A percentile compares a stretch with the other conserved stretches of the same genome.
Conservation (phyloP, 2,797 vertebrate genomes). For the Champsocephalus gunnari region DNA sequence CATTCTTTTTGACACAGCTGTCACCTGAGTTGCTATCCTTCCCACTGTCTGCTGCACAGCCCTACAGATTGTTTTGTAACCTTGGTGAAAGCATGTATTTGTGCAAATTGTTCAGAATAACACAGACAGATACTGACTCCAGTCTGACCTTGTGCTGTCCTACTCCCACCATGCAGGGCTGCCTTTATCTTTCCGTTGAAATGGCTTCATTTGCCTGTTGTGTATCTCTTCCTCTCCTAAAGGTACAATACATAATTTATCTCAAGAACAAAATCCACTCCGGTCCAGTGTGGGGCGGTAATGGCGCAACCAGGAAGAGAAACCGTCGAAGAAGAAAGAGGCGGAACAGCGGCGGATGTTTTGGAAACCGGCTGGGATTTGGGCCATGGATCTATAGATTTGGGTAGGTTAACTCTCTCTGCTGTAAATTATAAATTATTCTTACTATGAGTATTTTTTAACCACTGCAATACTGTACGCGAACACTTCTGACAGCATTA, state of each 20-base stretch:
- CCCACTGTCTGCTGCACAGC: not conserved
- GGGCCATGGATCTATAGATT: no score
- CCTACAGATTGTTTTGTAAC: not conserved
- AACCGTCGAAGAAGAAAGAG: slow-evolving; percentile 41
- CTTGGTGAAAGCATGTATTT: not conserved
- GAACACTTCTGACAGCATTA: not conserved
- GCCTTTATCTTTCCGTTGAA: not conserved
- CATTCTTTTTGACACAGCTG: no score
- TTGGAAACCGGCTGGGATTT: not conserved
- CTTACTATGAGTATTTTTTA: not conserved
- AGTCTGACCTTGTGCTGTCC: not conserved
- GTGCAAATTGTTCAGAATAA: not conserved
- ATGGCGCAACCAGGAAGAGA: not conserved
- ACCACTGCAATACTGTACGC: no score
- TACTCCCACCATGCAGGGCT: not conserved
- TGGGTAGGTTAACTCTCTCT: not conserved
- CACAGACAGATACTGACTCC: not conserved
- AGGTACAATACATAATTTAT: not conserved
- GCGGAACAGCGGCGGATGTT: slow-evolving; percentile 55
- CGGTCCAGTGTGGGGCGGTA: slow-evolving; percentile 4
- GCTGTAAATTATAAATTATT: not conserved
- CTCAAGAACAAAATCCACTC: not conserved
- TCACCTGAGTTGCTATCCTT: no score
- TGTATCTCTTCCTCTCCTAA: not conserved
- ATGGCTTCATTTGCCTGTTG: not conserved